Base-by-base conservation (phyloP, 2,888 invertebrate genomes). In the Drosophila kuntzei region DNA sequence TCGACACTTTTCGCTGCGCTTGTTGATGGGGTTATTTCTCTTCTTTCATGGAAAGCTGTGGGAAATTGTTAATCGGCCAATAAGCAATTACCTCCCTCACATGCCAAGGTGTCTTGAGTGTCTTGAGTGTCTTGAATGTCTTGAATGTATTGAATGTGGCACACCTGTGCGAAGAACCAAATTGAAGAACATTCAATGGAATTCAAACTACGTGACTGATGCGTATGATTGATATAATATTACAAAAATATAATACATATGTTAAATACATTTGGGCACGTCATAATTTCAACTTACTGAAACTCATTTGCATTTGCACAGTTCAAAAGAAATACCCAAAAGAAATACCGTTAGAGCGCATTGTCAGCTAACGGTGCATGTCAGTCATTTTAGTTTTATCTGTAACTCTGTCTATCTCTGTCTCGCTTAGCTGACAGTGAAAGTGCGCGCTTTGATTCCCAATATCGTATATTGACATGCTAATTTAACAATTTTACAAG, bases 341-440 rank as follows among this genome's bases (percentile, higher is more conserved):
- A n/a, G n/a, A n/a, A 41, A 34, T 61, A 70, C 82, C 82, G 87
- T 82, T 82, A 82, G 65, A 70, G 72, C 76, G 85, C 65, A 86
- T 80, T 86, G 80, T 77, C 67, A 68, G 65, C 53, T 79, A 81
- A 77, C 84, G 80, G 80, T 62, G 51, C 58, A 77, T 51, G 36
- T 32, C 51, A 53, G 51, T n/a, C 63, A 22, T 46, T 32, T 62
- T n/a, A n/a, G n/a, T 62, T 50, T 62, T 59, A 59, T 66, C 72
- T 50, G 18, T 20, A 25, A 18, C 39, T 37, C 41, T 27, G 9
- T 18, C 49, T 36, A 16, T 16, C 25, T 16, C 12, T 25, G 22
- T 49, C 27, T 34, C 29, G 18, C n/a, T n/a, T 9, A 7, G 32
- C 12, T 14, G 57, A 29, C 47, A 82, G 82, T 82, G 87, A 82